Percentiles rank a stretch among this genome's conserved stretches.
These are phyloP conservation scores for Galagoides demidoff DNA, from an alignment of 2,797 vertebrate genomes.

Conservation along the genomic window DNA sequence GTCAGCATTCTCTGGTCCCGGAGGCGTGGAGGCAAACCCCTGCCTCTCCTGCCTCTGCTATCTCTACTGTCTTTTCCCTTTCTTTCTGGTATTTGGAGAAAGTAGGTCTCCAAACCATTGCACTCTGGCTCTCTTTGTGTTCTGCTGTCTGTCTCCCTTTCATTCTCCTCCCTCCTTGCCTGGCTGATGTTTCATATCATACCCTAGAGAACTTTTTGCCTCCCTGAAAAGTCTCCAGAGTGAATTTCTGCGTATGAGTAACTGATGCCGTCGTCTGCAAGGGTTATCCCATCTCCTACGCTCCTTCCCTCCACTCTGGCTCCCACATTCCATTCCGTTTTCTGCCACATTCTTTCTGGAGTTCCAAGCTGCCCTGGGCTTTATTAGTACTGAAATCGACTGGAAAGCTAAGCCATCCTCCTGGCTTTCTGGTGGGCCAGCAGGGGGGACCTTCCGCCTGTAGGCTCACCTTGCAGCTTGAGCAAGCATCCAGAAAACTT, in stretches of 20 bases:
- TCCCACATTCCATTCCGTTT: neutral
- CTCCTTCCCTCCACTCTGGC: neutral
- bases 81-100: neutral
- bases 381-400: neutral
- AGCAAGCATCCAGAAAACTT: conserved; percentile 72
- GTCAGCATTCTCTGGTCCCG: neutral
- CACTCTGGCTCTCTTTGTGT: neutral
- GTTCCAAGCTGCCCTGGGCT: neutral
- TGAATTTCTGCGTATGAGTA: conserved; percentile 69
- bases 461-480: conserved; percentile 59
- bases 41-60: neutral
- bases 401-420: neutral
- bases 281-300: neutral
- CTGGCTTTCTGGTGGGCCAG: neutral
- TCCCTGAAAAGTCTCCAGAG: conserved; percentile 66
- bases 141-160: neutral
- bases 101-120: neutral
- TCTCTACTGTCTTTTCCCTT: neutral
- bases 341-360: neutral
- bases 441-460: neutral
- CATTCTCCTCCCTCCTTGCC: conserved; percentile 46
- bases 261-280: neutral
- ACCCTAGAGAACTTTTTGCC: conserved; percentile 67
- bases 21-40: neutral
- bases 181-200: conserved; percentile 68